Conservation (phyloP, 2,888 invertebrate species). For the Lasioglossum vierecki region DNA sequence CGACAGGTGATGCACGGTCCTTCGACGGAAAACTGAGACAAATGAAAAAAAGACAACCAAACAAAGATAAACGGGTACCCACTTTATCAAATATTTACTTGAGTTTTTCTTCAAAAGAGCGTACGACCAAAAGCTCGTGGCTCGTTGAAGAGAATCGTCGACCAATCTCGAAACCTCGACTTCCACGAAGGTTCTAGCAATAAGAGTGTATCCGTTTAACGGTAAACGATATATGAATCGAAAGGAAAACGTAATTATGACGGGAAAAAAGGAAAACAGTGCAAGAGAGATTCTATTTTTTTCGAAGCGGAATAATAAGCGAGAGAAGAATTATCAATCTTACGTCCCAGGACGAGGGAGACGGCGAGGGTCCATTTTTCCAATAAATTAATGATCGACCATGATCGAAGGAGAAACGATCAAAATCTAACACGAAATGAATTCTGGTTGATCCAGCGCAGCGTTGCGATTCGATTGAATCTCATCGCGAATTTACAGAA, state of each 20-base stretch:
- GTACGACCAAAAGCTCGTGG: not conserved
- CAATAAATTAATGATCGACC: constrained; percentile 49
- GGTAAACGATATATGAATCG: constrained; percentile 28
- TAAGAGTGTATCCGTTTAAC: constrained; percentile 73
- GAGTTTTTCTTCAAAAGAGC: not conserved
- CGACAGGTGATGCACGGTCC: not conserved
- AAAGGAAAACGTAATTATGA: constrained; percentile 38
- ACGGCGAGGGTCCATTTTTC: constrained; percentile 76
- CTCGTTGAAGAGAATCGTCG: not conserved
- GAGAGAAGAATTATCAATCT: constrained; percentile 29
- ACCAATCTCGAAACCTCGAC: constrained; percentile 26
- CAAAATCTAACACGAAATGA: constrained; percentile 8
- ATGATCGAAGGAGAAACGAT: constrained; percentile 72
- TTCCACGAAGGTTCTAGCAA: constrained; percentile 71
- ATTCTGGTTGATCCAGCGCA: constrained; percentile 81
- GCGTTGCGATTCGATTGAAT: constrained; percentile 78
- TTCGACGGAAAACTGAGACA: not conserved
- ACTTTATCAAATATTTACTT: not conserved
- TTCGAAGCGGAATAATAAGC: constrained; percentile 1
- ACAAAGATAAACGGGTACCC: not conserved
- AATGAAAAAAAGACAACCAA: not conserved
- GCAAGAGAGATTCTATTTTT: constrained; percentile 63
- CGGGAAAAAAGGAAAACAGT: constrained; percentile 3
- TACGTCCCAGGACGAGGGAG: constrained; percentile 44
- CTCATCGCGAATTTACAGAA: constrained; percentile 61